phyloP scores from a whole-genome alignment of 2,797 vertebrate species.

The Peromyscus attwateri region DNA sequence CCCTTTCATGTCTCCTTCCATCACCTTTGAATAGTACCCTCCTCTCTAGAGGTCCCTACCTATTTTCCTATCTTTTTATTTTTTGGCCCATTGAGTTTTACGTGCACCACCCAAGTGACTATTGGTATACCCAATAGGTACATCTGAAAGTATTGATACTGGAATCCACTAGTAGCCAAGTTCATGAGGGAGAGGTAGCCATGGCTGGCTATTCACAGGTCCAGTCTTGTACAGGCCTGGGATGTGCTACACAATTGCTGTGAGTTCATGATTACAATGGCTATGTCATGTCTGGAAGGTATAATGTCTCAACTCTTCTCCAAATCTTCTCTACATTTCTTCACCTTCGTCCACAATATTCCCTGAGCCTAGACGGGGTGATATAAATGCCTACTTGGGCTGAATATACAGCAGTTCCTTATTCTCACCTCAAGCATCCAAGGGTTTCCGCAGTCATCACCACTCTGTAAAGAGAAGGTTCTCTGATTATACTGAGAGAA shows the following conservation, averaged over 20 bases:
- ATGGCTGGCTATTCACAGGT: not conserved
- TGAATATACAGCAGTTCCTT: not conserved
- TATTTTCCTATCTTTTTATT: not conserved
- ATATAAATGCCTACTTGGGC: not conserved
- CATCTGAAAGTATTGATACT: not conserved
- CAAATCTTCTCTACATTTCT: not conserved
- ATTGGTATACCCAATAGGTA: not conserved
- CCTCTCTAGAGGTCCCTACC: not conserved
- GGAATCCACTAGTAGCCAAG: not conserved
- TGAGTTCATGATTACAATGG: not conserved
- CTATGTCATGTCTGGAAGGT: not conserved
- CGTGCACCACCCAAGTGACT: not conserved
- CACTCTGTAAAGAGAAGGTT: not conserved
- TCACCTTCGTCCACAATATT: not conserved
- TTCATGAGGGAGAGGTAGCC: not conserved
- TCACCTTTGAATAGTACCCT: not conserved
- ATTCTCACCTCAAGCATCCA: not conserved
- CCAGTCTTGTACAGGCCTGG: not conserved
- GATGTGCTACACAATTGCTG: not conserved
- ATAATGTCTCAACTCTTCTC: not conserved
- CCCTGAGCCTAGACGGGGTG: not conserved
- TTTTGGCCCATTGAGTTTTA: not conserved
- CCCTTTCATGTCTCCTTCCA: not conserved
- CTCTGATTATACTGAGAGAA: not conserved
- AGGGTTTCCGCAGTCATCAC: not conserved